Evolutionary conservation across 2,113 vertebrate genomes (phyloP).

Genomic region (Noctilio leporinus): DNA sequence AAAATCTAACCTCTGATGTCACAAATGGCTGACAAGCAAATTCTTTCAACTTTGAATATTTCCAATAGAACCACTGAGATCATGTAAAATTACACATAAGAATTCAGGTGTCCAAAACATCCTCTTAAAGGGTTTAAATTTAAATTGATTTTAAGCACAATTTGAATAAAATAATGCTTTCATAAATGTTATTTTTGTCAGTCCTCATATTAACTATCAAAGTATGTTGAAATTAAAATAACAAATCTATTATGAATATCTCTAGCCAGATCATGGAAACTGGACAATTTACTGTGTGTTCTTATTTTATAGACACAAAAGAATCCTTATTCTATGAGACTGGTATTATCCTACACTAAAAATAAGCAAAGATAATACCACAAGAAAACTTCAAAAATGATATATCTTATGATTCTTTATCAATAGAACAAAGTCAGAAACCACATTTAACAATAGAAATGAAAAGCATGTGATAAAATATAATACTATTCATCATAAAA

Average conservation of each 20-base stretch:
- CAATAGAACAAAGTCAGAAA: background rate
- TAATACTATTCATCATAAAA: background rate
- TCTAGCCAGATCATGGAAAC: conserved; percentile 57
- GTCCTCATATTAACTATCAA: background rate
- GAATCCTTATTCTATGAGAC: background rate
- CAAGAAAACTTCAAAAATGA: background rate
- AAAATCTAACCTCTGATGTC: background rate
- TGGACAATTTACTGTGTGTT: conserved; percentile 42
- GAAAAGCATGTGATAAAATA: background rate
- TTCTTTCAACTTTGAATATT: background rate
- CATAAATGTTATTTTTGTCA: background rate
- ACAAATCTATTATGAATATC: conserved; percentile 33
- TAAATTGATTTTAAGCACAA: background rate
- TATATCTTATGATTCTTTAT: background rate
- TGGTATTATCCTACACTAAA: background rate
- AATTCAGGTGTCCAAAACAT: background rate
- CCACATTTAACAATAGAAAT: background rate
- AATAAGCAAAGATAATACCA: background rate
- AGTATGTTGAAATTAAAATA: conserved; percentile 37
- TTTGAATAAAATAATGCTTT: background rate
- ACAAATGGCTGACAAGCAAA: background rate
- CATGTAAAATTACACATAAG: background rate
- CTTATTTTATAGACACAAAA: conserved; percentile 36
- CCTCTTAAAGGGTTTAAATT: background rate
- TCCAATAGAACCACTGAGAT: background rate